These are phyloP conservation scores for Ernsta delagoae DNA, from an alignment of 2,888 invertebrate species.

Conservation along the genomic window DNA sequence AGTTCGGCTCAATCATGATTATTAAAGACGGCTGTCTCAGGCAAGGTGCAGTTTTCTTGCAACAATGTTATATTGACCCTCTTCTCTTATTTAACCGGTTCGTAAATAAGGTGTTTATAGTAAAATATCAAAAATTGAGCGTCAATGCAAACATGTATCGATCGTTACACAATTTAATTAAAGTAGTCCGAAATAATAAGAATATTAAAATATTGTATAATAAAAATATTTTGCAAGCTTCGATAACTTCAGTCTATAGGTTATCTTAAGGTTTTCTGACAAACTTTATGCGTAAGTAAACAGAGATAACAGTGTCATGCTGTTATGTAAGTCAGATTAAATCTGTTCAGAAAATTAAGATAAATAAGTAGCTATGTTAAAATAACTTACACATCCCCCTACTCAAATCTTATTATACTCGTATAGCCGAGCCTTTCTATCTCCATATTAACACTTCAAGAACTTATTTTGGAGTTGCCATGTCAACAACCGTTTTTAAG, in stretches of 20 bases:
- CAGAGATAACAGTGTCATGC: background rate
- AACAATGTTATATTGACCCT: constrained; percentile 10
- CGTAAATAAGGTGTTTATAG: background rate
- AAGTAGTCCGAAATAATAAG: constrained; percentile 5
- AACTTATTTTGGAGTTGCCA: no score
- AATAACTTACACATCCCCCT: background rate
- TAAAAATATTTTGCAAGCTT: constrained; percentile 4
- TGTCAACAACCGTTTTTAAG: no score
- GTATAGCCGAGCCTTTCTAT: no score
- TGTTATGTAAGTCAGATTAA: constrained; percentile 3
- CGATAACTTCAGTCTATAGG: constrained; percentile 11
- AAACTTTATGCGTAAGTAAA: background rate
- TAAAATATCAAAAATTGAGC: no score
- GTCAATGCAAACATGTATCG: constrained; percentile 8
- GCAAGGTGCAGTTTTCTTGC: background rate
- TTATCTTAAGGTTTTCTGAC: constrained; percentile 10
- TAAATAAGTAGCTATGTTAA: background rate
- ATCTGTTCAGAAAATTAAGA: background rate
- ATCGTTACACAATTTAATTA: constrained; percentile 9
- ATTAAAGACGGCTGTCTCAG: background rate
- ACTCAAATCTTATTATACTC: background rate
- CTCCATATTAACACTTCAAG: no score
- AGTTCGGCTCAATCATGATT: constrained; percentile 14
- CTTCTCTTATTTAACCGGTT: background rate
- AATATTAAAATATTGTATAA: constrained; percentile 2